Evolutionary conservation across 2,888 invertebrate genomes (phyloP).

Genomic region (Julus scanicus): DNA sequence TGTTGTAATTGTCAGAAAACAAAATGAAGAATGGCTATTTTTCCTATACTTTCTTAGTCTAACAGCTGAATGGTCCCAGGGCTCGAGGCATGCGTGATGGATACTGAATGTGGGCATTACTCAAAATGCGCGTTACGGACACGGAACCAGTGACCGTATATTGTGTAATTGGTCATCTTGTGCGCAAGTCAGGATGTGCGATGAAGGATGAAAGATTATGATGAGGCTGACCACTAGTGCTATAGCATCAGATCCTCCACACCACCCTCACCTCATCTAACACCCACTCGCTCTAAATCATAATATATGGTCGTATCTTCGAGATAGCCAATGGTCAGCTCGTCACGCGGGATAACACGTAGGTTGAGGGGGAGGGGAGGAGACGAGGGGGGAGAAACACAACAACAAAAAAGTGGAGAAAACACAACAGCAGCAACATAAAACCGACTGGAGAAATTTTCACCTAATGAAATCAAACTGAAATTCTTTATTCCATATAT

Average conservation of each 20-base stretch:
- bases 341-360: constrained; percentile 3
- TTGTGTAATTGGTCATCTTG: constrained; percentile 42
- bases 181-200: constrained; percentile 47
- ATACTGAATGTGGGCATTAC: constrained; percentile 47
- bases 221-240: constrained; percentile 16
- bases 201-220: constrained; percentile 47
- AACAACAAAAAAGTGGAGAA: constrained; percentile 9
- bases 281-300: constrained; percentile 41
- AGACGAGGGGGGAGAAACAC: no score
- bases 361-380: constrained; percentile 3
- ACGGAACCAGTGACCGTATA: constrained; percentile 46
- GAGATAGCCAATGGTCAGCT: constrained; percentile 19
- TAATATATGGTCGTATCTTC: constrained; percentile 29
- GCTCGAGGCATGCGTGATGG: constrained; percentile 47
- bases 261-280: constrained; percentile 37
- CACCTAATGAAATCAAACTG: constrained; percentile 46
- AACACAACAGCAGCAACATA: constrained; percentile 28
- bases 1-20: constrained; percentile 46
- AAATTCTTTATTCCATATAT: constrained; percentile 40
- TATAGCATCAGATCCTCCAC: not conserved
- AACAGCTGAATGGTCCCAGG: constrained; percentile 22
- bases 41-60: not conserved
- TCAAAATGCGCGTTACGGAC: constrained; percentile 36
- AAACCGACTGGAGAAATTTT: constrained; percentile 20
- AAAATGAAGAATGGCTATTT: constrained; percentile 47